These are phyloP conservation scores for Cryptosula pallasiana DNA, from an alignment of 2,888 invertebrate species.

Conservation along the genomic window DNA sequence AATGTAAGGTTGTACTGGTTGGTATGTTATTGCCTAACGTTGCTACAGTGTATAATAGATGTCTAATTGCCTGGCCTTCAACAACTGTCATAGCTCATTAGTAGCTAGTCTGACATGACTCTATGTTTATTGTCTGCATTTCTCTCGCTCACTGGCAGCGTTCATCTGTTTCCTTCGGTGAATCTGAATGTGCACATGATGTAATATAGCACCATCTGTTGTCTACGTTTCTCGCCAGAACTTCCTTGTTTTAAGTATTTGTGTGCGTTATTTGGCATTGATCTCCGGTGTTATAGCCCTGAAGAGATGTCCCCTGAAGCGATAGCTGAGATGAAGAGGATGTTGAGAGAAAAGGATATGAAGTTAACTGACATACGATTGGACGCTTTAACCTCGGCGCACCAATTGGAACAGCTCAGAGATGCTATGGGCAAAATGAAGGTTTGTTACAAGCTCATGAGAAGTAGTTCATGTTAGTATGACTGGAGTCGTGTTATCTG, in stretches of 20 bases:
- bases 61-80: too few species aligned
- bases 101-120: neutral
- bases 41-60: too few species aligned
- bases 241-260: neutral
- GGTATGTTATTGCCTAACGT: too few species aligned
- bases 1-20: too few species aligned
- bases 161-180: too few species aligned
- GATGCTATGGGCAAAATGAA: slow-evolving; percentile 96
- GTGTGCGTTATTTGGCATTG: neutral
- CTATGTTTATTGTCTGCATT: too few species aligned
- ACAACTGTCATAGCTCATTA: neutral
- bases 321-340: slow-evolving; percentile 76
- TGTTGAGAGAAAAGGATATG: slow-evolving; percentile 89
- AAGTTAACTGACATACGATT: slow-evolving; percentile 91
- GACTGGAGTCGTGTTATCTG: too few species aligned
- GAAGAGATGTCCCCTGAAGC: slow-evolving; percentile 50
- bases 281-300: too few species aligned
- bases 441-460: slow-evolving; percentile 57
- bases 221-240: neutral
- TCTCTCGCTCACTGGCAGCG: too few species aligned
- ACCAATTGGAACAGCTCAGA: slow-evolving; percentile 90
- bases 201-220: too few species aligned
- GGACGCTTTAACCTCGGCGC: slow-evolving; percentile 92
- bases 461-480: neutral
- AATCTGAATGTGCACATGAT: too few species aligned